Percentiles rank a stretch among this genome's conserved stretches.
Conservation (phyloP, 2,113 vertebrate species). For the Cephalopterus ornatus region DNA sequence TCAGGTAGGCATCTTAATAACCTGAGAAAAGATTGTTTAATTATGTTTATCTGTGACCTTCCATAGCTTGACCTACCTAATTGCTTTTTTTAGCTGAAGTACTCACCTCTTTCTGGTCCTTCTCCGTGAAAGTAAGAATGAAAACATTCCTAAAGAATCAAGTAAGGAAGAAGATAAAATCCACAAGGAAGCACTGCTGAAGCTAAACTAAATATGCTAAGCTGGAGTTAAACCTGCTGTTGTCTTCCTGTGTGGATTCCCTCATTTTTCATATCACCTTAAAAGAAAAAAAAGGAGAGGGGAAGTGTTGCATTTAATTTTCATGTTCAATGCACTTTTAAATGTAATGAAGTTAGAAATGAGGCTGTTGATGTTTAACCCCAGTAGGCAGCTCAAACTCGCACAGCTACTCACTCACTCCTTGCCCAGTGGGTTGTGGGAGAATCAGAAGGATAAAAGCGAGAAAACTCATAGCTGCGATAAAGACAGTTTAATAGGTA, state of each 20-base stretch:
- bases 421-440: neutral
- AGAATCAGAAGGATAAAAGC: neutral
- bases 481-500: neutral
- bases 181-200: neutral
- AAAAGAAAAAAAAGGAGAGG: neutral
- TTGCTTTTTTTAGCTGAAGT: neutral
- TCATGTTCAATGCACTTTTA: neutral
- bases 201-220: neutral
- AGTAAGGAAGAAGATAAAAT: neutral
- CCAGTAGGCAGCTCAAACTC: neutral
- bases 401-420: neutral
- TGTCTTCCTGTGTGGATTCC: neutral
- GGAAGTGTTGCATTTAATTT: neutral
- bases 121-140: neutral
- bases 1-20: neutral
- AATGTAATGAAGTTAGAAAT: neutral
- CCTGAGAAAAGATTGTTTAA: neutral
- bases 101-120: neutral
- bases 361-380: neutral
- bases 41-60: slow-evolving; percentile 2
- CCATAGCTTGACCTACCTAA: neutral
- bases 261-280: neutral
- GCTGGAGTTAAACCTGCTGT: neutral
- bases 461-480: neutral
- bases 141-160: neutral